Base-by-base conservation (phyloP, 2,113 vertebrate species). In the Dendrocopos noguchii region DNA sequence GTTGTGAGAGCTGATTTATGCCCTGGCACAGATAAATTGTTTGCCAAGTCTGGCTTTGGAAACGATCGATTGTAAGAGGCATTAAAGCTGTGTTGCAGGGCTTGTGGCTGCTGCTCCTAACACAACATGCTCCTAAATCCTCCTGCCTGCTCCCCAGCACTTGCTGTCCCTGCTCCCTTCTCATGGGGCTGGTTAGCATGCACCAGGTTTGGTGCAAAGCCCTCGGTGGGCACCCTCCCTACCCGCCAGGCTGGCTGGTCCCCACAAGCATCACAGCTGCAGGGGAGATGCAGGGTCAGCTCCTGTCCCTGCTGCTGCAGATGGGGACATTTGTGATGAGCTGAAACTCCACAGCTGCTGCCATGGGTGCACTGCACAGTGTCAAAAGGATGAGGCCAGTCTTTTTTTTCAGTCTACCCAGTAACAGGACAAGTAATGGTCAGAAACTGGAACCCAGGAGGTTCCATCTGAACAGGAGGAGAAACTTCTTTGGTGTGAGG, bases 101-200 rank as follows among this genome's bases (percentile, higher is more conserved):
- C 47, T 88, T 18, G 9, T 5, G 4, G 10, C 83, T n/a, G 17
- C 50, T 39, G 44, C 50, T 80, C n/a, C 66, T 13, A 12, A 9
- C 20, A 78, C 60, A 6, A 4, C 2, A 2, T 15, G 63, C 60
- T 52, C 2, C 0, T 4, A 1, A 72, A 42, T 44, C 4, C 75
- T 55, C 21, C 77, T 18, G 36, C 68, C 77, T 4, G 3, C 29
- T 75, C 63, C n/a, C 52, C 87, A 5, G 71, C 0, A 4, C 33
- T 50, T 4, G 2, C 55, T 56, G 28, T 50, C 7, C 33, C 47
- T 2, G 6, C 27, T 47, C 64, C 71, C n/a, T 72, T 39, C 75
- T 31, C 1, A 0, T 2, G 16, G 0, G 4, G 39, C 61, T 6
- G 80, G 27, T 34, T 71, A 3, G 3, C 46, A 19, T 3, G 0